These are phyloP conservation scores for Mimumesa dahlbomi DNA, from an alignment of 2,888 invertebrate genomes.

Conservation along the genomic window DNA sequence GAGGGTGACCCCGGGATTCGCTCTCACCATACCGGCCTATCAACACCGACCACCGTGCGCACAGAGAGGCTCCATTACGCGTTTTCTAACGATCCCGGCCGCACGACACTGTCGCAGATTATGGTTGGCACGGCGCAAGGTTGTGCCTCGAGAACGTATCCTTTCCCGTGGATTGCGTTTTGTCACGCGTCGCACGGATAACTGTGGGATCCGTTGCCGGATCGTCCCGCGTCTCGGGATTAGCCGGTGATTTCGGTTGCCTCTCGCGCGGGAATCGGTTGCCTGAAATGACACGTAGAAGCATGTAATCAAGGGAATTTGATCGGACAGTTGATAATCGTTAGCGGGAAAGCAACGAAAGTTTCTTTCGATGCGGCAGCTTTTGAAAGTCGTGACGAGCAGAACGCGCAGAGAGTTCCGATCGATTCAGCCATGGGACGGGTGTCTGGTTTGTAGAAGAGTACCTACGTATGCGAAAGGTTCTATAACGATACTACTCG, in stretches of 20 bases:
- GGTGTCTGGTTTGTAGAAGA: constrained; percentile 43
- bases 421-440: constrained; percentile 56
- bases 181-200: constrained; percentile 47
- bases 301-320: too few relatives aligned
- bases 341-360: too few relatives aligned
- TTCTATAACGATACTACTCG: constrained; percentile 51
- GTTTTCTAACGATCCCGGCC: constrained; percentile 61
- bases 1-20: constrained; percentile 73
- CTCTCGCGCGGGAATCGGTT: background rate
- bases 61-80: constrained; percentile 62
- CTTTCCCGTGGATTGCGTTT: constrained; percentile 32
- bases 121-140: constrained; percentile 39
- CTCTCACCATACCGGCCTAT: constrained; percentile 73
- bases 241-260: too few relatives aligned
- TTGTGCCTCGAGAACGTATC: constrained; percentile 17
- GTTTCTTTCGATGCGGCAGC: too few relatives aligned
- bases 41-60: constrained; percentile 74
- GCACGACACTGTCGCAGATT: constrained; percentile 60
- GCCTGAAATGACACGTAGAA: background rate
- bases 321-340: too few relatives aligned
- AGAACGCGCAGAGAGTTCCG: constrained; percentile 16
- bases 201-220: constrained; percentile 40
- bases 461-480: constrained; percentile 30
- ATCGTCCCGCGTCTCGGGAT: too few relatives aligned
- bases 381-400: too few relatives aligned